A percentile compares a stretch with the other conserved stretches of the same genome.
Conservation (phyloP, 2,888 invertebrate genomes). For the Eulithis testata region DNA sequence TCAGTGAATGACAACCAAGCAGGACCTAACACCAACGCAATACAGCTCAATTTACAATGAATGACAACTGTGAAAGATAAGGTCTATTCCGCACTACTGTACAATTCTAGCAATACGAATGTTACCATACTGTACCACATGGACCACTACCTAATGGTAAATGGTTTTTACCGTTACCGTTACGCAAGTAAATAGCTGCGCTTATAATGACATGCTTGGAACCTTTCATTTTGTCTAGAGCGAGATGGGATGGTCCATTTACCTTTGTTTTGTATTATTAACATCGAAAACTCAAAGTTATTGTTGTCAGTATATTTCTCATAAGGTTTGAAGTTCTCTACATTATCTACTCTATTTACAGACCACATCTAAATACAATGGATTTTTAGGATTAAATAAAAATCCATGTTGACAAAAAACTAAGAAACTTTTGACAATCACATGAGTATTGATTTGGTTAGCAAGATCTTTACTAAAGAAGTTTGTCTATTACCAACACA, state of each 20-base stretch:
- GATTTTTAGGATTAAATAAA: too few species aligned
- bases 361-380: too few species aligned
- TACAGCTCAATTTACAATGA: conserved; percentile 10
- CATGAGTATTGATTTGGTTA: too few species aligned
- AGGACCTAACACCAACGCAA: background rate
- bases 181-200: conserved; percentile 70
- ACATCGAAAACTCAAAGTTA: background rate
- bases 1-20: too few species aligned
- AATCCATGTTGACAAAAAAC: too few species aligned
- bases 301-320: background rate
- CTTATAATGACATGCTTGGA: conserved; percentile 65
- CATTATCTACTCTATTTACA: too few species aligned
- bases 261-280: conserved; percentile 31
- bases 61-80: conserved; percentile 41
- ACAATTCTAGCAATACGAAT: conserved; percentile 48
- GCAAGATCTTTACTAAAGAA: too few species aligned
- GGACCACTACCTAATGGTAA: conserved; percentile 63
- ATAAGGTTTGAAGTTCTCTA: too few species aligned
- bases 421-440: too few species aligned
- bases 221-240: conserved; percentile 56
- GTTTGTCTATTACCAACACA: background rate
- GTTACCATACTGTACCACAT: conserved; percentile 57
- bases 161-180: conserved; percentile 77
- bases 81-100: conserved; percentile 22
- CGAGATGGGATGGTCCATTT: conserved; percentile 58